These are phyloP conservation scores for Carettochelys insculpta DNA, from an alignment of 2,113 vertebrate species.

Conservation along the genomic window DNA sequence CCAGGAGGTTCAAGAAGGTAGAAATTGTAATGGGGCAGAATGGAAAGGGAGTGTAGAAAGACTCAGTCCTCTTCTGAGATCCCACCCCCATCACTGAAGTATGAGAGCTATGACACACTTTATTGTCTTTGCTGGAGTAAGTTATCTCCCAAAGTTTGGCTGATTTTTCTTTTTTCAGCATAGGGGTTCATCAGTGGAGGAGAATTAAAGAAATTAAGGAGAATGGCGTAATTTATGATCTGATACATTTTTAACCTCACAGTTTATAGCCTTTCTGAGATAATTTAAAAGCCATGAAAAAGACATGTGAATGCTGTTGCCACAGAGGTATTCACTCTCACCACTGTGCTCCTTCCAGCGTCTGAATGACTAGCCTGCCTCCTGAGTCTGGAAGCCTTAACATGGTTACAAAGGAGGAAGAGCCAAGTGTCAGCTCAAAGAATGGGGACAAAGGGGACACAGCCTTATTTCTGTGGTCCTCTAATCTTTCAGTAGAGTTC, in stretches of 20 bases:
- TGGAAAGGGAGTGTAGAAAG: not conserved
- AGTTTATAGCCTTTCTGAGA: not conserved
- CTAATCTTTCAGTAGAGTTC: not conserved
- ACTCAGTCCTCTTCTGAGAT: not conserved
- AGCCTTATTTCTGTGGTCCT: not conserved
- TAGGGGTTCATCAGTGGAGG: not conserved
- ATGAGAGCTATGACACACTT: not conserved
- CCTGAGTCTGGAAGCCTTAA: not conserved
- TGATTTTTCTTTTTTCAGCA: not conserved
- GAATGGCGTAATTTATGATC: not conserved
- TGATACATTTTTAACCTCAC: not conserved
- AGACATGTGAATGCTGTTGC: not conserved
- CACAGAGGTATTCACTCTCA: not conserved
- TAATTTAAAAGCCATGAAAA: not conserved
- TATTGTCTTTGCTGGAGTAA: not conserved
- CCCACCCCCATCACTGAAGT: not conserved
- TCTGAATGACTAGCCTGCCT: not conserved
- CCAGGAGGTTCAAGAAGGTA: not conserved
- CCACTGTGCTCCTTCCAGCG: fast-evolving
- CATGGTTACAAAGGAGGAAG: not conserved
- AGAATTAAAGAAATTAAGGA: not conserved
- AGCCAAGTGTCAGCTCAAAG: not conserved
- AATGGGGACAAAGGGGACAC: fast-evolving
- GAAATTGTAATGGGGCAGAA: not conserved
- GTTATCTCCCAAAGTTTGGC: not conserved